Evolutionary conservation across 1,140 invertebrate species (phyloP), one percentile per base, ranked within the genome.

Genomic region (Hestina assimilis): DNA sequence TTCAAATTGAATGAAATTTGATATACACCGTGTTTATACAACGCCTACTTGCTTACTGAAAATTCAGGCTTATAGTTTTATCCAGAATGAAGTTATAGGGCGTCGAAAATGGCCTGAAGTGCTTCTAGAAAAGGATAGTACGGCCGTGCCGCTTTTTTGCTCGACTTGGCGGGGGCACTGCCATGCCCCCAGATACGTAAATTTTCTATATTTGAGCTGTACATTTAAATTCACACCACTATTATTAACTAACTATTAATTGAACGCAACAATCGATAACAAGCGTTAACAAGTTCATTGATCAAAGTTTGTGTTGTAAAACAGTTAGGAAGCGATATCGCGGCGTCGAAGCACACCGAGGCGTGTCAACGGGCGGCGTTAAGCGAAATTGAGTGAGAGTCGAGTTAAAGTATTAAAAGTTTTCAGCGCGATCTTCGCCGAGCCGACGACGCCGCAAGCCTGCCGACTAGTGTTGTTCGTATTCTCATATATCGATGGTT

Each of bases 341-440:
- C 48, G 51, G 38, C 55, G 46, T 57, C 65, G 28, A 12, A 12
- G 45, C 19, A 47, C 28, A 70, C 74, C 72, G 68, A 62, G 51
- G 55, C 78, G 79, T 77, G 78, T 82, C 79, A 80, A 78, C 77
- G 72, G 64, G 67, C 64, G 66, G 76, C 72, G 80, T 78, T 80
- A 73, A 79, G 69, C 70, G 79, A 83, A 85, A 85, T 87, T 82
- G 82, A 86, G 81, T 84, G 82, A 87, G 75, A 84, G 79, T 76
- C 69, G 76, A 83, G 80, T 84, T 87, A 87, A 87, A 83, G 84
- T 87, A 86, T 87, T 86, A 87, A 87, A 85, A 87, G 79, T 87
- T 87, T 83, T 86, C 79, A 85, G 72, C 75, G 68, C 72, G 79
- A 85, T 82, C 79, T 83, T 80, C 68, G 72, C 54, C 54, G 58